A percentile compares a stretch with the other conserved stretches of the same genome.
phyloP scores from a whole-genome alignment of 2,113 vertebrate genomes.

The Trogon melanurus region DNA sequence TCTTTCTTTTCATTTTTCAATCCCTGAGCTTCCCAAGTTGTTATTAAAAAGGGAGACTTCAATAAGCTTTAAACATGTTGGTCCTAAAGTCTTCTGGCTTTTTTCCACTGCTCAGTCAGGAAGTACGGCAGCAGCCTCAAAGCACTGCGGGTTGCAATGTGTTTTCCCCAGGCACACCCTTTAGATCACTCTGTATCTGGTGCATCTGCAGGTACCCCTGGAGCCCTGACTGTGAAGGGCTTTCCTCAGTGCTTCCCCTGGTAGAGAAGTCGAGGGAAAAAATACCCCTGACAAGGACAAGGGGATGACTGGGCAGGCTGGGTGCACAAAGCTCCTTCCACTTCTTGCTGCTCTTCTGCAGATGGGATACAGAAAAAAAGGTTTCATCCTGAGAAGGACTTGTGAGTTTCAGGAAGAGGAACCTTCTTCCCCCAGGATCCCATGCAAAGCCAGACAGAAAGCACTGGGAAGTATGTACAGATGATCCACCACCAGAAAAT shows the following conservation, averaged over 20 bases:
- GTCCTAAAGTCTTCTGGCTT: background rate
- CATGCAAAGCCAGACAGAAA: background rate
- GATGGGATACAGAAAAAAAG: background rate
- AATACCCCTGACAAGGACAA: accelerated
- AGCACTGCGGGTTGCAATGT: background rate
- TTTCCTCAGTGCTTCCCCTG: background rate
- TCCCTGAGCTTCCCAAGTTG: background rate
- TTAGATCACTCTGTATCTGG: background rate
- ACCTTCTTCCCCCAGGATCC: background rate
- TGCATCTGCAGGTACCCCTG: background rate
- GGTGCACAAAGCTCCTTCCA: background rate
- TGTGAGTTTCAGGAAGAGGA: background rate
- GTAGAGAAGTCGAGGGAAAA: background rate
- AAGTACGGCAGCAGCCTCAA: background rate
- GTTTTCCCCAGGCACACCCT: background rate
- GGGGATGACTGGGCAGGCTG: background rate
- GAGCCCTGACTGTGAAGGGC: background rate
- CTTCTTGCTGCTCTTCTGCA: background rate
- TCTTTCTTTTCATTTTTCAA: background rate
- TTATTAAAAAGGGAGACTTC: background rate
- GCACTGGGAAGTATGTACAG: background rate
- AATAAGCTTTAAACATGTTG: background rate
- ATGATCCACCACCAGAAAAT: background rate
- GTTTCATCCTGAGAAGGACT: background rate
- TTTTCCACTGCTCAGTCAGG: background rate